A percentile compares a stretch with the other conserved stretches of the same genome.
phyloP scores from a whole-genome alignment of 2,113 vertebrate species.

The Tragelaphus buxtoni region DNA sequence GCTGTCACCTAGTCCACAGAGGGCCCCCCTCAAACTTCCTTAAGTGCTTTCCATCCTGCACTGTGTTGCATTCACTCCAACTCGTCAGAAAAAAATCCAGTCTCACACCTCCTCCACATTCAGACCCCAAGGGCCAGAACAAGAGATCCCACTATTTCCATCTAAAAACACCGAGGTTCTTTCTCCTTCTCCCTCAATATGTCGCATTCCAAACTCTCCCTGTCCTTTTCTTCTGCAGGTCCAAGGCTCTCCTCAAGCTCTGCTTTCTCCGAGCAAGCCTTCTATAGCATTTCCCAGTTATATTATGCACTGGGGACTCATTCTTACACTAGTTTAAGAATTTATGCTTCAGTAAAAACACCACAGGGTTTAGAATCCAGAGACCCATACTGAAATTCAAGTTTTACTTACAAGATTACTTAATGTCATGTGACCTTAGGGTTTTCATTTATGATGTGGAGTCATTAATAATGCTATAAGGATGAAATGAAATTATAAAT shows the following conservation, averaged over 20 bases:
- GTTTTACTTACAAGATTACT: neutral
- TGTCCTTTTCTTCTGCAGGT: neutral
- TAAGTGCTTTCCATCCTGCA: neutral
- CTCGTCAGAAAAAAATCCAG: neutral
- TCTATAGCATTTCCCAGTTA: neutral
- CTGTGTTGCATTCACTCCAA: neutral
- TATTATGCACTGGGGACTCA: neutral
- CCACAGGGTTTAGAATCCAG: neutral
- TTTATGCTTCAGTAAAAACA: neutral
- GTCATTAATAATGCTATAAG: neutral
- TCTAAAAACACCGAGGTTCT: neutral
- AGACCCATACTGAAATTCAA: neutral
- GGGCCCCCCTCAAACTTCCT: neutral
- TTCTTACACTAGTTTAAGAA: neutral
- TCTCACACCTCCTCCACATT: neutral
- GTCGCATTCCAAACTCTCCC: neutral
- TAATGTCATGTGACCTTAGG: neutral
- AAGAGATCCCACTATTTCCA: neutral
- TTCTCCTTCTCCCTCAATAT: neutral
- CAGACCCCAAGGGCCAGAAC: neutral
- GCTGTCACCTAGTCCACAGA: neutral
- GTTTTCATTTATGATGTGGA: neutral
- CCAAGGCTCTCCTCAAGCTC: neutral
- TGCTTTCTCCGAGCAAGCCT: neutral
- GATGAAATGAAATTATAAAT: neutral